phyloP scores from a whole-genome alignment of 35 echinoderm and acorn worm genomes.

The Anneissia japonica region DNA sequence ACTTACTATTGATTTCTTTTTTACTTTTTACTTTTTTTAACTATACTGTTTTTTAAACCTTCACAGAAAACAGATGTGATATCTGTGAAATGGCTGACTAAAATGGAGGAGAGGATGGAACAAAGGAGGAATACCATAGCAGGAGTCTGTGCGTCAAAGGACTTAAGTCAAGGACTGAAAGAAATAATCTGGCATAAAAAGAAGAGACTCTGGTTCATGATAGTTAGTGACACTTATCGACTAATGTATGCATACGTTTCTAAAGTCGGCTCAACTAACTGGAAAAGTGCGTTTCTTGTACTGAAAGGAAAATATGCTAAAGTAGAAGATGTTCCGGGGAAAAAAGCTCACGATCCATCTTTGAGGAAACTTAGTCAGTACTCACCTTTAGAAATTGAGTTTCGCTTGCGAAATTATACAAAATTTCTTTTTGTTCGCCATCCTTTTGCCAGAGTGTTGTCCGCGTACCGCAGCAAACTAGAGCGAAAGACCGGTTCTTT shows the following conservation, averaged over 20 bases:
- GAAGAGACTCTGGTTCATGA: conserved; percentile 65
- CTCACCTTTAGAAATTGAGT: conserved; percentile 50
- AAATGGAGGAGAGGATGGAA: too few species aligned
- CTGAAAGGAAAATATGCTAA: conserved; percentile 75
- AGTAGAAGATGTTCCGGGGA: conserved; percentile 66
- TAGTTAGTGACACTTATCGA: conserved; percentile 62
- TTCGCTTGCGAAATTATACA: conserved; percentile 68
- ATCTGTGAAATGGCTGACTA: too few species aligned
- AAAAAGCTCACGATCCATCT: conserved; percentile 50
- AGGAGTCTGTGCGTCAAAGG: not conserved
- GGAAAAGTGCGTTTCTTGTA: conserved; percentile 88
- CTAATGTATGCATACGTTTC: conserved; percentile 63
- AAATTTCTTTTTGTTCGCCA: conserved; percentile 84
- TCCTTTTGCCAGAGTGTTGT: conserved; percentile 70
- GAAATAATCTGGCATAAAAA: conserved; percentile 51
- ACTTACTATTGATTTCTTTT: too few species aligned
- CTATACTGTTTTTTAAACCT: too few species aligned
- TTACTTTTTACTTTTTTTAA: too few species aligned
- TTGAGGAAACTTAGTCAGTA: conserved; percentile 53
- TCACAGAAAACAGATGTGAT: too few species aligned
- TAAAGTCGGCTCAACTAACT: conserved; percentile 84
- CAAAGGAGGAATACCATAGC: too few species aligned
- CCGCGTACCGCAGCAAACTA: conserved; percentile 86
- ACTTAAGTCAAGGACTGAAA: conserved; percentile 34
- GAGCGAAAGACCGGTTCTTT: conserved; percentile 24